Evolutionary conservation across 2,888 invertebrate species (phyloP), one percentile per base, ranked within the genome.

Genomic region (Ectemnius lituratus): DNA sequence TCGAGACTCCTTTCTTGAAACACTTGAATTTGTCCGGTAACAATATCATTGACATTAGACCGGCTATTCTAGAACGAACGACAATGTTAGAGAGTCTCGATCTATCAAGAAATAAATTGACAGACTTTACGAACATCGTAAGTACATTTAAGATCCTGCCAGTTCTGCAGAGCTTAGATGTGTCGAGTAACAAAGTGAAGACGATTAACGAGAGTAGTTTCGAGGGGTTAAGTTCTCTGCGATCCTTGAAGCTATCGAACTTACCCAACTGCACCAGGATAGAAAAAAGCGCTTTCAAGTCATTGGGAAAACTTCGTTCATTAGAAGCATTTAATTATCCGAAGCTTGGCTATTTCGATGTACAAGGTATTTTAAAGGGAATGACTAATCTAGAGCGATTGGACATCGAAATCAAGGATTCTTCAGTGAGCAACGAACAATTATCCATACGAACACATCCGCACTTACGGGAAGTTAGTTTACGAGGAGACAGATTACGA

Each of bases 331-430:
- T 94, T 86, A 94, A 95, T 62, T 95, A 95, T 87, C 97, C 97
- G 0, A 93, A 95, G 82, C 88, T 97, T 27, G 97, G 97, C 0
- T 97, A 97, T 86, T 92, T 97, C 76, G 97, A 97, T 90, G 93
- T 97, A n/a, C 95, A 96, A 85, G 97, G 97, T 0, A 93, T 97
- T 45, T 91, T 97, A n/a, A 94, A 95, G 81, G 92, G 94, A 79
- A 91, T 97, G 84, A 93, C 94, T 1, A 94, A 95, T 0, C 90
- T 97, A 57, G 95, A 97, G 90, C 92, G 92, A 79, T 91, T 97
- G 13, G 96, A 97, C 77, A 94, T 97, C 66, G 98, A 98, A 92
- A 94, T 97, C 0, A 97, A 97, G 89, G 97, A 97, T 82, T 92
- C 95, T 0, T 94, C 93, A 4, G 94, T 97, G 65, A 96, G 96